Percentiles rank a stretch among this genome's conserved stretches.
Evolutionary conservation across 1,140 invertebrate species (phyloP).

Genomic region (Campoletis sonorensis): DNA sequence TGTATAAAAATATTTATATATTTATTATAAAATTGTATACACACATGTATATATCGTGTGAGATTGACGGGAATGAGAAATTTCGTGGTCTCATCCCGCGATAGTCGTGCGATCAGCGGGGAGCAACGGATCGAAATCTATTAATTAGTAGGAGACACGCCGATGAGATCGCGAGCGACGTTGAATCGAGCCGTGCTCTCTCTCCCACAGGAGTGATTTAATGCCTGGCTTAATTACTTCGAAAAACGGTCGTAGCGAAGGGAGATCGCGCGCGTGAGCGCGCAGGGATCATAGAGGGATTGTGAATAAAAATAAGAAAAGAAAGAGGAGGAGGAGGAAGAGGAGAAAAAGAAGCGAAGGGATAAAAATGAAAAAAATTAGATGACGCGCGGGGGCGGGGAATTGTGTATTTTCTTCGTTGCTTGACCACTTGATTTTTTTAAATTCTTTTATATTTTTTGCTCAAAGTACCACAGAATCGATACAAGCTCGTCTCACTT

Average conservation of each 20-base stretch:
- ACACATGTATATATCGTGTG: slow-evolving; percentile 2
- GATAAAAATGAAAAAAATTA: not conserved
- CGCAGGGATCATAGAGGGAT: slow-evolving; percentile 34
- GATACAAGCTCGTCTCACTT: slow-evolving; percentile 47
- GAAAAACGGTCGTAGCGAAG: slow-evolving; percentile 64
- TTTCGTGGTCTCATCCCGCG: slow-evolving; percentile 27
- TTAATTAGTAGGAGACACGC: slow-evolving; percentile 49
- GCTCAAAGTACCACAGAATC: slow-evolving; percentile 22
- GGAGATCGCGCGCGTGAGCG: slow-evolving; percentile 48
- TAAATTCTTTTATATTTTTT: slow-evolving; percentile 5
- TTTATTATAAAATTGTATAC: slow-evolving; percentile 25
- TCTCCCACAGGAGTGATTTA: slow-evolving; percentile 63
- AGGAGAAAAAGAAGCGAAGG: not conserved
- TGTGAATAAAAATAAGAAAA: slow-evolving; percentile 11
- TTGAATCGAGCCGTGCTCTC: slow-evolving; percentile 48
- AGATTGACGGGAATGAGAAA: slow-evolving; percentile 44
- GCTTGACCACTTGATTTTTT: slow-evolving; percentile 22
- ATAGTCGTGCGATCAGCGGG: not conserved
- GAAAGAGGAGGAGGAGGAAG: not conserved
- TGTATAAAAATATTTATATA: too few species aligned
- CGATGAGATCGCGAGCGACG: slow-evolving; percentile 39
- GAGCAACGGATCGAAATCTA: slow-evolving; percentile 43
- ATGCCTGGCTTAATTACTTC: slow-evolving; percentile 68
- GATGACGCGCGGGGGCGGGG: slow-evolving; percentile 34
- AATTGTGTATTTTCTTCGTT: slow-evolving; percentile 46